phyloP scores from a whole-genome alignment of 2,113 vertebrate species.

The Heloderma charlesbogerti region DNA sequence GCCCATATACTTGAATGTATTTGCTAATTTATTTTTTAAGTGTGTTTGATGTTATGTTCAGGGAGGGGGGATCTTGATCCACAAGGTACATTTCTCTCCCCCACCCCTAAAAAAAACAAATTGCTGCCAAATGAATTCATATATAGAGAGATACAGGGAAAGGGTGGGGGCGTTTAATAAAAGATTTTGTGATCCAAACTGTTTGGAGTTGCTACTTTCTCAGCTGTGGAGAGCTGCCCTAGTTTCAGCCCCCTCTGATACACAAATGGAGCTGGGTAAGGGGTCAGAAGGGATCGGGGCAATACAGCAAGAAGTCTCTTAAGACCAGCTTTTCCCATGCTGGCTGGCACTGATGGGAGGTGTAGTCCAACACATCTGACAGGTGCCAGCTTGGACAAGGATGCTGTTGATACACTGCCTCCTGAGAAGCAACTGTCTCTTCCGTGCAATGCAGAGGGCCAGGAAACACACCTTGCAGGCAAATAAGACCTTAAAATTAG shows the following conservation, averaged over 20 bases:
- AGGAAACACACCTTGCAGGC: no score
- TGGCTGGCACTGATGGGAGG: no score
- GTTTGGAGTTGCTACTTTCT: conserved; percentile 23
- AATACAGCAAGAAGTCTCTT: no score
- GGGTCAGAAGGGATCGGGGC: no score
- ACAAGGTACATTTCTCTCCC: conserved; percentile 68
- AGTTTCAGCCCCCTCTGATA: no score
- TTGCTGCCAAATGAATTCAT: conserved; percentile 71
- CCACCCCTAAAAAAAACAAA: conserved; percentile 13
- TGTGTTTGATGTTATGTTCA: conserved; percentile 68
- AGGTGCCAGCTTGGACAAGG: no score
- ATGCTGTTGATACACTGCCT: background rate
- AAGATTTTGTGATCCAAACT: conserved; percentile 65
- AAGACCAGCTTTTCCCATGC: no score
- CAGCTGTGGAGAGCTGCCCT: background rate
- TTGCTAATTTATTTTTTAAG: conserved; percentile 74
- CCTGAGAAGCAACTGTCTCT: background rate
- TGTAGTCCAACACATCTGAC: no score
- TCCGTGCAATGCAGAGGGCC: no score
- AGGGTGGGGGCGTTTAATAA: conserved; percentile 66
- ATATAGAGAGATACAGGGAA: conserved; percentile 29
- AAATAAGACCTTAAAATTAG: no score
- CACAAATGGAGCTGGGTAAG: background rate
- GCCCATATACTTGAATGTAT: conserved; percentile 74
- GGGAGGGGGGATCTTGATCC: conserved; percentile 52